Evolutionary conservation across 2,888 invertebrate genomes (phyloP).

Genomic region (Thysanoteuthis rhombus): DNA sequence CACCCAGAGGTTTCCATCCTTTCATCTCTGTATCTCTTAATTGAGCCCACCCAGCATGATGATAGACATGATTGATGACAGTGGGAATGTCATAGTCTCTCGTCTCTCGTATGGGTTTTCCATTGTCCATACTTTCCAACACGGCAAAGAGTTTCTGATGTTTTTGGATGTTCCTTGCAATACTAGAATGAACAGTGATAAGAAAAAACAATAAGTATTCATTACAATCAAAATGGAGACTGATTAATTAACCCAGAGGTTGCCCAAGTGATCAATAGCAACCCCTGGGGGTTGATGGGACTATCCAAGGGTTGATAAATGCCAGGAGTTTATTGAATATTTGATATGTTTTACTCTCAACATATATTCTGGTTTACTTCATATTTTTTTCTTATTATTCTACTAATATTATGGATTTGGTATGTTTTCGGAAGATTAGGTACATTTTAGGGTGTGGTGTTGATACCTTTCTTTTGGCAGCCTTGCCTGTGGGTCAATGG

Average conservation of each 20-base stretch:
- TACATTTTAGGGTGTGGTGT: too few relatives aligned
- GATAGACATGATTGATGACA: conserved; percentile 70
- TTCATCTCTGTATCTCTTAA: conserved; percentile 66
- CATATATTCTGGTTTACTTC: too few relatives aligned
- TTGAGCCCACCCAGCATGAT: conserved; percentile 71
- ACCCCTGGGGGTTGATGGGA: too few relatives aligned
- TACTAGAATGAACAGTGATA: conserved; percentile 59
- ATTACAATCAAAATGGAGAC: not conserved
- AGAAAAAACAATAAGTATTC: not conserved
- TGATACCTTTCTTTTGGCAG: too few relatives aligned
- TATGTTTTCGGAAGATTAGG: too few relatives aligned
- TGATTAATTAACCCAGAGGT: not conserved
- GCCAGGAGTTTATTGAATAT: too few relatives aligned
- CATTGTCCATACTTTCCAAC: conserved; percentile 69
- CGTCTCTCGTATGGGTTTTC: conserved; percentile 69
- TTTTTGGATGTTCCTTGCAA: conserved; percentile 71
- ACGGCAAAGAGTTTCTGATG: conserved; percentile 69
- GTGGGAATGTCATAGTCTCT: conserved; percentile 68
- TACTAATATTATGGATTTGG: too few relatives aligned
- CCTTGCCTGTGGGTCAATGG: too few relatives aligned
- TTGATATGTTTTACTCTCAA: too few relatives aligned
- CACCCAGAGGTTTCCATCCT: conserved; percentile 69
- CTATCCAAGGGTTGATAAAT: too few relatives aligned
- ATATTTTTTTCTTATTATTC: too few relatives aligned
- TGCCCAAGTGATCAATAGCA: too few relatives aligned